Base-by-base conservation (phyloP, 2,113 vertebrate species). In the Synchiropus splendidus region DNA sequence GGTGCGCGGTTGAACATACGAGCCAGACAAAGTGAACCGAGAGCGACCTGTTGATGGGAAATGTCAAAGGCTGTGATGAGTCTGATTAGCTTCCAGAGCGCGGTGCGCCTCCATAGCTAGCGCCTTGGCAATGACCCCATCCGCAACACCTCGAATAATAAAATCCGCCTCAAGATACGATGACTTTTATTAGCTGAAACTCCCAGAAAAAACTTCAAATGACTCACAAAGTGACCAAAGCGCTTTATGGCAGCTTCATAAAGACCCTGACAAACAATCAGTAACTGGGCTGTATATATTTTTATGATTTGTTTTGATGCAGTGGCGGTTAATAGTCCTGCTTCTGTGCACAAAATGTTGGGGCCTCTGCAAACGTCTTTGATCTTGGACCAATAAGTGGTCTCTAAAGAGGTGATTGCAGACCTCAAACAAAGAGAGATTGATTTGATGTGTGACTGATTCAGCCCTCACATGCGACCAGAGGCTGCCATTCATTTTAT, bases 251-350 rank as follows among this genome's bases (percentile, higher is more conserved):
- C 42, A 39, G 31, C 38, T 75, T 70, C 67, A 70, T 74, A 80
- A 72, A 51, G 43, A 54, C 44, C 62, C 46, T 60, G 69, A 73
- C 70, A 65, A 73, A 73, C 55, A 57, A 61, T 36, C 39, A 47
- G 56, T 36, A 18, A 1, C 47, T 27, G 18, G 47, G 14, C 43
- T 34, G 30, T 64, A 37, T 33, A 39, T 46, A 31, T 61, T 55
- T 73, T 72, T 72, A 74, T 70, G 50, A 72, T 77, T 68, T 78
- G 70, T 74, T 77, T 75, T 55, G 57, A 27, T 27, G 21, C 21
- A 5, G 16, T 27, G 14, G 32, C 10, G 18, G 53, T 71, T 61
- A 42, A 56, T 42, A 54, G 46, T 60, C 41, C 53, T 35, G 35
- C 2, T n/a, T 37, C 42, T 44, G 38, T 11, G 61, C 21, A 27